Conservation (phyloP, 2,113 vertebrate genomes). For the Papio anubis region DNA sequence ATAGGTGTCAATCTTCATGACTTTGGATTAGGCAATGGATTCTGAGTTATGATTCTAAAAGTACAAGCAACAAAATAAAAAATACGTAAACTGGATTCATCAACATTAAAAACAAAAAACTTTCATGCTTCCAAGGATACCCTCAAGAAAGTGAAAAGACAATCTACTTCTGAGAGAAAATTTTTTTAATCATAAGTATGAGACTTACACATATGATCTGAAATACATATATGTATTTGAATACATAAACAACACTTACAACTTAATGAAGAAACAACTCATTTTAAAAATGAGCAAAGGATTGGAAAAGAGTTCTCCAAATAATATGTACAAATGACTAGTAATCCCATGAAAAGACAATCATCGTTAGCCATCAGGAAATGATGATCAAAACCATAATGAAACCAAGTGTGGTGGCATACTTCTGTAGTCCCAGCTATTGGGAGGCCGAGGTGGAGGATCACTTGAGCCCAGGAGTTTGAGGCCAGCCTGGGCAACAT, state of each 20-base stretch:
- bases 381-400: neutral
- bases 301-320: neutral
- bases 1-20: neutral
- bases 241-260: neutral
- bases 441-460: neutral
- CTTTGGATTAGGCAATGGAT: neutral
- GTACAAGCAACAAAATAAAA: no score
- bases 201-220: neutral
- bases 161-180: neutral
- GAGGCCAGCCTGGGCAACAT: neutral
- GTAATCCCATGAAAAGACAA: neutral
- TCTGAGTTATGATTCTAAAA: neutral
- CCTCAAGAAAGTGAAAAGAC: neutral
- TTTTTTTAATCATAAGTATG: neutral
- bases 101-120: neutral
- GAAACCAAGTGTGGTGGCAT: neutral
- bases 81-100: neutral
- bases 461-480: neutral
- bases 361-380: neutral
- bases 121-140: neutral
- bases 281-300: neutral
- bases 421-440: neutral
- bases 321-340: neutral
- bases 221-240: neutral
- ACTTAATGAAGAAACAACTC: neutral